Evolutionary conservation across 2,797 vertebrate genomes (phyloP), one percentile per base, ranked within the genome.

Genomic region (Melanogrammus aeglefinus): DNA sequence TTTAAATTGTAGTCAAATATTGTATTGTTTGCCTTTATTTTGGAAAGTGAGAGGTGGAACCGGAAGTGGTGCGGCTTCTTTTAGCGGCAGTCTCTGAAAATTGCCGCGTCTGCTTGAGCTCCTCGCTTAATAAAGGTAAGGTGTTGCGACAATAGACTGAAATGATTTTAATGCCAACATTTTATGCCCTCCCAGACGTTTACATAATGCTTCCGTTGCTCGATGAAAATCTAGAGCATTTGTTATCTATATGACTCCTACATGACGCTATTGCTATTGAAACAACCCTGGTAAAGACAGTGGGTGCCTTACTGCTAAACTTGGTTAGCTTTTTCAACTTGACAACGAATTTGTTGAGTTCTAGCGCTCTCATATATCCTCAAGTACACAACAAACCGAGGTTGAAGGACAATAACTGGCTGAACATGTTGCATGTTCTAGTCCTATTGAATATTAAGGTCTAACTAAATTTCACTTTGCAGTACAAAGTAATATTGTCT

Each of bases 51-150:
- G 24, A 69, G 3, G n/a, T 29, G n/a, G 10, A 8, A 27, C 63
- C 63, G 63, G 63, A 69, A 27, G 24, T 69, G 7, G 7, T 63
- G 31, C 3, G 3, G 31, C 31, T 69, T 24, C 7, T 69, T 69
- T 69, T 69, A 24, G 63, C 63, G 63, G 63, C 63, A 69, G 63
- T 69, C 9, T 69, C 63, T 69, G 63, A 69, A 27, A 69, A 27
- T 63, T 63, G 5, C n/a, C 63, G 63, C 63, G 63, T 24, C n/a
- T 69, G 7, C n/a, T 9, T 27, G n/a, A 69, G 24, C 24, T 69
- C 24, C 63, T 69, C 63, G 8, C 27, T 69, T 9, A 69, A 27
- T 69, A 29, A 69, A 69, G 63, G 63, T 69, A 69, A 27, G 63
- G n/a, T 63, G 51, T 12, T 69, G 24, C 7, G n/a, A 69, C n/a